Evolutionary conservation across 2,797 vertebrate species (phyloP), one percentile per base, ranked within the genome.

Genomic region (Rhodeus uyekii): DNA sequence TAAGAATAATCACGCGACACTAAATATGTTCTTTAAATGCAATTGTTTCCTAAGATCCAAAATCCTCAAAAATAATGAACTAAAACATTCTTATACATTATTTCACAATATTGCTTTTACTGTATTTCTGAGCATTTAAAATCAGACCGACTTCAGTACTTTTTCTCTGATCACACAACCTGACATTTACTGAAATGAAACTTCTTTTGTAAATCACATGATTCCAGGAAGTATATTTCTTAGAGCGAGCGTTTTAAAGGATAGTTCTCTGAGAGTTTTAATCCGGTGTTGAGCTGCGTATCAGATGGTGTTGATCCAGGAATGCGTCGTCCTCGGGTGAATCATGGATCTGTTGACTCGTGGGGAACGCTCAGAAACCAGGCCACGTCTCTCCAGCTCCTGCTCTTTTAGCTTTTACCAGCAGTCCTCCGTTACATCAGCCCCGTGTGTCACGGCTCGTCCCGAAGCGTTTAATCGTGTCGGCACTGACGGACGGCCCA

Each of bases 321-420:
- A 75, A 60, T 55, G 36, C 60, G 73, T 60, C 53, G 8, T 75
- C 39, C 24, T 60, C 24, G 53, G 27, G 36, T 75, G 29, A 75
- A 75, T 58, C 16, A 4, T 60, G 67, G 39, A 71, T 53, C 64
- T n/a, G n/a, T 9, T 9, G 67, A 44, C 75, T 64, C 50, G 18
- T 64, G 64, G 22, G 16, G 18, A 36, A 39, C 38, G 13, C 63
- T 60, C 63, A 22, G 32, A 81, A 83, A 82, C 38, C 12, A 63
- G 78, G 69, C 78, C 78, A 69, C 32, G 4, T 85, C 44, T 48
- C 77, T 10, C 46, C 5, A 69, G 77, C 3, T 78, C 36, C 22
- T 29, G 58, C 55, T 74, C 13, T n/a, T 29, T 67, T 50, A 18
- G 29, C 39, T 76, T 72, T 79, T 19, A 34, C 64, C 71, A 34